Base-by-base conservation (phyloP, 2,888 invertebrate genomes). In the Dicranocentrus wangi region DNA sequence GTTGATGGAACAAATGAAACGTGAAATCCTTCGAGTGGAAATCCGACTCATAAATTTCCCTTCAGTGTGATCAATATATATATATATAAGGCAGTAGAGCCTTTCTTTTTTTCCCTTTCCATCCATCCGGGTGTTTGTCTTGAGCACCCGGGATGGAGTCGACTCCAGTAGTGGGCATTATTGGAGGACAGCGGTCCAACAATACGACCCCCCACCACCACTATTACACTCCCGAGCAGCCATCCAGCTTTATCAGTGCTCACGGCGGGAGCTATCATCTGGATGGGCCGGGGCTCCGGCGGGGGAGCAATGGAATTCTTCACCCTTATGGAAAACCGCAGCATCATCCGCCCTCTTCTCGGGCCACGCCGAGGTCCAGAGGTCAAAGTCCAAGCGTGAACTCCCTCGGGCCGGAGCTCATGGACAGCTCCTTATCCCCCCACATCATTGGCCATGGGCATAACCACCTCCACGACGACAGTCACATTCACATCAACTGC, bases 161-260 rank as follows among this genome's bases (percentile, higher is more conserved):
- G 17, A 66, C 80, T 7, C 63, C 81, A 21, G 72, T 77, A 53
- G 47, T 81, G 8, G 79, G 19, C 15, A 21, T 79, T 21, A 79
- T 79, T n/a, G 79, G 79, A 71, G 78, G 65, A 10, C 82, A 82
- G 19, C 63, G 84, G 43, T 84, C 84, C 7, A 81, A 71, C 19
- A 84, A 82, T 55, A 70, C 61, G 15, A 82, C 84, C 1, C 84
- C 84, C 21, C 81, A 81, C 47, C 75, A 76, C 55, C 83, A 83
- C 42, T 80, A 77, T 42, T 82, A 84, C 58, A 77, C 83, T 23
- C 82, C 78, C 2, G 71, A 80, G 32, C 79, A 83, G 25, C 77
- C 72, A 0, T 69, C 79, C 19, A 82, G 80, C 39, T 72, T 80
- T 43, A 47, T 82, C 15, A 75, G 75, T 47, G 68, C 71, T 21